Percentiles rank a stretch among this genome's conserved stretches.
Conservation (phyloP, 1,140 invertebrate genomes). For the Aphelinus certus region DNA sequence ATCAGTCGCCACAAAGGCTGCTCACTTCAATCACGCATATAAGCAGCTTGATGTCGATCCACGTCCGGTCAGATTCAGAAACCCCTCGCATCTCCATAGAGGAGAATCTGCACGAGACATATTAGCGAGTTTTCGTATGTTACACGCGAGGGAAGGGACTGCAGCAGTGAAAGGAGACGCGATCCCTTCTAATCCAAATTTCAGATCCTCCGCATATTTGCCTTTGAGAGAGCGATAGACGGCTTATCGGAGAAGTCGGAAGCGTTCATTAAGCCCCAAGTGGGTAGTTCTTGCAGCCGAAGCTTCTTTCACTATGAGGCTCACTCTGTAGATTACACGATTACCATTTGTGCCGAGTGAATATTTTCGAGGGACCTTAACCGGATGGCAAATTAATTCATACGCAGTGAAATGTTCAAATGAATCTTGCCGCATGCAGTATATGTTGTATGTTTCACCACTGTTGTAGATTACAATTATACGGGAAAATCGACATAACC, state of each 20-base stretch:
- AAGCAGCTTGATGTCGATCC: conserved; percentile 38
- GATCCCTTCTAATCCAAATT: conserved; percentile 33
- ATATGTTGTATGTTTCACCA: too few relatives aligned
- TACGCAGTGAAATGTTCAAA: too few relatives aligned
- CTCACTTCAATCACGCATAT: conserved; percentile 16
- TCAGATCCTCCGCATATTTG: neutral
- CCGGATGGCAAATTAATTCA: too few relatives aligned
- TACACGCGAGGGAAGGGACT: conserved; percentile 2
- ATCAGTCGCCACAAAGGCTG: conserved; percentile 1
- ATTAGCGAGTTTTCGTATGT: conserved; percentile 18
- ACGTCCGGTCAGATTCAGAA: conserved; percentile 13
- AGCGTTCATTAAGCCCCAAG: conserved; percentile 11
- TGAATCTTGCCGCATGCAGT: too few relatives aligned
- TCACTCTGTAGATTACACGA: too few relatives aligned
- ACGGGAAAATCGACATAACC: too few relatives aligned
- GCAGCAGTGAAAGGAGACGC: conserved; percentile 6
- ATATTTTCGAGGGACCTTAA: too few relatives aligned
- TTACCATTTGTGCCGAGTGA: too few relatives aligned
- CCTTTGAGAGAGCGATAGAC: conserved; percentile 16
- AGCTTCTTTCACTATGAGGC: too few relatives aligned
- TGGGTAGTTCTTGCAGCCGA: neutral
- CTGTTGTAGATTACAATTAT: too few relatives aligned
- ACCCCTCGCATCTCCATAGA: conserved; percentile 2
- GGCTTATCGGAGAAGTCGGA: conserved; percentile 11
- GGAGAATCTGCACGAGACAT: neutral